phyloP scores from a whole-genome alignment of 2,113 vertebrate genomes.

The Scophthalmus maximus region DNA sequence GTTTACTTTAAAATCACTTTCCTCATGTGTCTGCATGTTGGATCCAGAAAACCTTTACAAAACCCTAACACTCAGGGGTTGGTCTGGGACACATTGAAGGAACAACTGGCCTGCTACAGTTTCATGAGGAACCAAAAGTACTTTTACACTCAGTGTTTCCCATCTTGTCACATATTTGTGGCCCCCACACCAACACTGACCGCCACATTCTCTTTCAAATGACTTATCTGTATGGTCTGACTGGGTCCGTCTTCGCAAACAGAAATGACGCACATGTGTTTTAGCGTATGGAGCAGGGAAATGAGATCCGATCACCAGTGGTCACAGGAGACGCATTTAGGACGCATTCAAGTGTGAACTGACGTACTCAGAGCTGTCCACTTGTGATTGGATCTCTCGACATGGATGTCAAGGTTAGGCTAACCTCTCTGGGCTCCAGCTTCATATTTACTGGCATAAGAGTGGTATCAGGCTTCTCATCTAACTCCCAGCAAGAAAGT shows the following conservation, averaged over 20 bases:
- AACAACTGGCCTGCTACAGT: background rate
- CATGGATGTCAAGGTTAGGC: background rate
- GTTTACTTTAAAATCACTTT: too few species aligned
- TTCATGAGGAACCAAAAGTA: background rate
- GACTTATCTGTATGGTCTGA: background rate
- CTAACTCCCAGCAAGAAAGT: background rate
- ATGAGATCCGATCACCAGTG: background rate
- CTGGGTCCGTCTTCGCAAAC: background rate
- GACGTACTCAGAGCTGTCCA: background rate
- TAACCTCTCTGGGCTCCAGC: background rate
- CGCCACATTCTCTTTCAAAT: background rate
- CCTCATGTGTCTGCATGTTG: too few species aligned
- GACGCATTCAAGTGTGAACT: background rate
- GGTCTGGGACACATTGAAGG: background rate
- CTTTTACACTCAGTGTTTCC: background rate
- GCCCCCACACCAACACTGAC: background rate
- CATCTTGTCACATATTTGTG: background rate
- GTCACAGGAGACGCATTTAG: background rate
- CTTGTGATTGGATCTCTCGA: background rate
- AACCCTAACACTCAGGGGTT: too few species aligned
- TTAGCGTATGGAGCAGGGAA: background rate
- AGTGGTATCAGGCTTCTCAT: background rate
- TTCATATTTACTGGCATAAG: background rate
- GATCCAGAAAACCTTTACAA: too few species aligned
- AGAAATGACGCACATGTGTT: background rate